Base-by-base conservation (phyloP, 2,888 invertebrate genomes). In the Pelosia muscerda region DNA sequence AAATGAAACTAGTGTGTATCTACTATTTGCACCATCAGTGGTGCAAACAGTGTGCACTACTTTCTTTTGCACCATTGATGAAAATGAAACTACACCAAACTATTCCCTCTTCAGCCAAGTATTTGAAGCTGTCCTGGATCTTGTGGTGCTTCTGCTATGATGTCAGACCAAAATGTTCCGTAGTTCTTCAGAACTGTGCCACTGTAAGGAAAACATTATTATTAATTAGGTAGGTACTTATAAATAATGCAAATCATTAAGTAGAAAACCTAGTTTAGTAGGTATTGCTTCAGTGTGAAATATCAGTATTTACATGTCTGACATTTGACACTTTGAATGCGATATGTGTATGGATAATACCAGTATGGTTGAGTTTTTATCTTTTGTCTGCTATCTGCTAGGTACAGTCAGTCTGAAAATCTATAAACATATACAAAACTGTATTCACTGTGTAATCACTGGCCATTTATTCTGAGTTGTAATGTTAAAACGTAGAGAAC, bases 111-210 rank as follows among this genome's bases (percentile, higher is more conserved):
- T 90, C 78, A 92, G 19, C 93, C 92, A 58, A 94, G 83, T 59
- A 87, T 63, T 81, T 94, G 94, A 25, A 94, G 82, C 59, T 92
- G 90, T 2, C 83, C 66, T 2, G 92, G 92, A 42, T 94, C 94
- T 65, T 92, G 91, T 1, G 94, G 94, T 22, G 91, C 91, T 74
- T 96, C 95, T 6, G 96, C 96, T 58, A 97, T 92, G 53, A 97
- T 88, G 76, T 96, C 96, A 28, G 97, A 95, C 97, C 97, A 97
- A 88, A 97, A 97, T 9, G 96, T 96, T 63, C 96, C 95, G 86
- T 97, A 97, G 80, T 96, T 96, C 89, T 97, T 96, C 81, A 97
- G 89, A 25, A 97, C 96, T 5, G 97, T 97, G 60, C 97, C 97
- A 57, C 97, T 97, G 95, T 54, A 96, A 96, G 73, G 25, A 73